These are phyloP conservation scores for Idaea straminata DNA, from an alignment of 2,888 invertebrate species.

Conservation along the genomic window DNA sequence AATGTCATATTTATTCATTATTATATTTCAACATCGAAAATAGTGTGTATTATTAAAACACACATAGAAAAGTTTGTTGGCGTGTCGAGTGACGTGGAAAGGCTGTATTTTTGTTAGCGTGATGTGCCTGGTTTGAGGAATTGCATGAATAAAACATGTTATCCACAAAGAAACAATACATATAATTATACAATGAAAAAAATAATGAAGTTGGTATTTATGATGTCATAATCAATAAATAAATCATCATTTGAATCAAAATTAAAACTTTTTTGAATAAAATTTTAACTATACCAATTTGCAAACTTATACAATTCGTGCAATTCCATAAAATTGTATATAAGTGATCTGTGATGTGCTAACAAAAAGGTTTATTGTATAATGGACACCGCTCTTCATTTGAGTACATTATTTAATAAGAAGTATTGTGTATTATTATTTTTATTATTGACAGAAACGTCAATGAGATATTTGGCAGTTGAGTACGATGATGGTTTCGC, in stretches of 20 bases:
- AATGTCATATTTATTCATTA: background rate
- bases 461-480: background rate
- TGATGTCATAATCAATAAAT: background rate
- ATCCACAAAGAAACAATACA: background rate
- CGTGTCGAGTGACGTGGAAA: slow-evolving; percentile 35
- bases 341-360: slow-evolving; percentile 72
- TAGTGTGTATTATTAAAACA: slow-evolving; percentile 8
- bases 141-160: slow-evolving; percentile 41
- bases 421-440: slow-evolving; percentile 30
- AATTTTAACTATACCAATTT: slow-evolving; percentile 1
- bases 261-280: background rate
- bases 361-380: slow-evolving; percentile 48
- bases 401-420: background rate
- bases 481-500: background rate
- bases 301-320: slow-evolving; percentile 36
- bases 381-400: slow-evolving; percentile 39
- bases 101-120: slow-evolving; percentile 64
- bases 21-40: background rate
- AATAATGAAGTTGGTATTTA: background rate
- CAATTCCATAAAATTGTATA: slow-evolving; percentile 49
- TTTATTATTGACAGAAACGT: slow-evolving; percentile 12
- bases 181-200: background rate
- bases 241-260: background rate
- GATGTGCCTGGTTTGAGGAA: slow-evolving; percentile 63
- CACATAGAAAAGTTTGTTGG: slow-evolving; percentile 43